Conservation (phyloP, 2,797 vertebrate species). For the Taenioides sp. region DNA sequence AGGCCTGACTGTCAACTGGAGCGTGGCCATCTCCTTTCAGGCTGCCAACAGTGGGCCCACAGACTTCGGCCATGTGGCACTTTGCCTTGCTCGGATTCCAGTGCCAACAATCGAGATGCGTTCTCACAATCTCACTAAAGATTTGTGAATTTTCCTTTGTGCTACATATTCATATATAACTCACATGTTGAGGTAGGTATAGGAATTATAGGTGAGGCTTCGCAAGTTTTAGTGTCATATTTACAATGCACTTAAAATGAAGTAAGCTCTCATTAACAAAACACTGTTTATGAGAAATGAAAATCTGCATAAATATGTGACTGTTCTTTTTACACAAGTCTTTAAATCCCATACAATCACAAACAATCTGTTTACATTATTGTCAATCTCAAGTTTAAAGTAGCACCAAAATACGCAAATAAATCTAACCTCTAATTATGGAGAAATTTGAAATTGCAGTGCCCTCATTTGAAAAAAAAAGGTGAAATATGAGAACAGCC, state of each 20-base stretch:
- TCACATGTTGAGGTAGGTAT: conserved; percentile 44
- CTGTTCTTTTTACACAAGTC: conserved; percentile 29
- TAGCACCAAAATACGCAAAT: conserved; percentile 66
- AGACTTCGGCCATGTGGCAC: conserved; percentile 73
- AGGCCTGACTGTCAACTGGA: conserved; percentile 63
- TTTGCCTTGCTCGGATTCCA: conserved; percentile 59
- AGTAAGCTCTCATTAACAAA: neutral
- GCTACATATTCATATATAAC: conserved; percentile 42
- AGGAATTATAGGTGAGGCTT: conserved; percentile 41
- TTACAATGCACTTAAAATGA: neutral
- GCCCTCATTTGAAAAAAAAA: conserved; percentile 76
- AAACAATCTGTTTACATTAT: conserved; percentile 26
- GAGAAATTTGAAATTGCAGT: conserved; percentile 73
- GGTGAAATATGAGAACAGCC: conserved; percentile 77
- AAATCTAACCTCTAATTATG: conserved; percentile 70
- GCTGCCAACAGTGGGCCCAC: conserved; percentile 68
- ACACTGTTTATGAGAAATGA: conserved; percentile 8
- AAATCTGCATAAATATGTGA: conserved; percentile 4
- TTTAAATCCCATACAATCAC: conserved; percentile 19
- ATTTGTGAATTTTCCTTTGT: conserved; percentile 64
- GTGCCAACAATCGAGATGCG: conserved; percentile 66
- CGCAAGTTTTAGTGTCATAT: conserved; percentile 4
- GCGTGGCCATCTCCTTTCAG: conserved; percentile 56
- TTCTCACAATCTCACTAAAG: conserved; percentile 59
- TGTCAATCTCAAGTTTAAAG: conserved; percentile 65